phyloP scores from a whole-genome alignment of 2,113 vertebrate genomes.

The Polyodon spathula region DNA sequence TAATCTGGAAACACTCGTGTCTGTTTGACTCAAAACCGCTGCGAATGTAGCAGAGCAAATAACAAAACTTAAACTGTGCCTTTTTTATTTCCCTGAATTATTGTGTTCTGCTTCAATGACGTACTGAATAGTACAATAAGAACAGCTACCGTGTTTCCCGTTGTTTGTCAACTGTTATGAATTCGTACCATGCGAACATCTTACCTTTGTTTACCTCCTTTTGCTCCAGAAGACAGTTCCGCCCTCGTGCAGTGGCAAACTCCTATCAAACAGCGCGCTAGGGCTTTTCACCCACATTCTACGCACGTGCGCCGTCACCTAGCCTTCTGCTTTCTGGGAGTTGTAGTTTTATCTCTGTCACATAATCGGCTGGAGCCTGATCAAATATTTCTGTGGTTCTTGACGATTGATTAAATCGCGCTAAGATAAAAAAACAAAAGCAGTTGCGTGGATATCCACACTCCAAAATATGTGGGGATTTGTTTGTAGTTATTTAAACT shows the following conservation, averaged over 20 bases:
- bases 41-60: too few species aligned
- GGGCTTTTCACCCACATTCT: neutral
- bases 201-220: neutral
- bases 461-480: too few species aligned
- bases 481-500: too few species aligned
- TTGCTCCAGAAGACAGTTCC: neutral
- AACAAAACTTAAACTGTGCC: too few species aligned
- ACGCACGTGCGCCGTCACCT: constrained; percentile 18
- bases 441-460: too few species aligned
- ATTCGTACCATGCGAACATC: neutral
- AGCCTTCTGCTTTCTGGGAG: constrained; percentile 16
- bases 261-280: neutral
- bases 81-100: too few species aligned
- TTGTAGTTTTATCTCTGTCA: constrained; percentile 24
- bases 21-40: too few species aligned
- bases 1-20: too few species aligned
- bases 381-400: constrained; percentile 17
- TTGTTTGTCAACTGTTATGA: neutral
- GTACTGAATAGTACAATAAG: too few species aligned
- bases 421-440: too few species aligned
- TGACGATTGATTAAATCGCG: constrained; percentile 26
- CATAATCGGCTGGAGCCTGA: neutral
- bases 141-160: too few species aligned
- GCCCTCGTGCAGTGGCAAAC: constrained; percentile 10
- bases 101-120: too few species aligned